Conservation (phyloP, 1,140 invertebrate species). For the Hesperophylax magnus region DNA sequence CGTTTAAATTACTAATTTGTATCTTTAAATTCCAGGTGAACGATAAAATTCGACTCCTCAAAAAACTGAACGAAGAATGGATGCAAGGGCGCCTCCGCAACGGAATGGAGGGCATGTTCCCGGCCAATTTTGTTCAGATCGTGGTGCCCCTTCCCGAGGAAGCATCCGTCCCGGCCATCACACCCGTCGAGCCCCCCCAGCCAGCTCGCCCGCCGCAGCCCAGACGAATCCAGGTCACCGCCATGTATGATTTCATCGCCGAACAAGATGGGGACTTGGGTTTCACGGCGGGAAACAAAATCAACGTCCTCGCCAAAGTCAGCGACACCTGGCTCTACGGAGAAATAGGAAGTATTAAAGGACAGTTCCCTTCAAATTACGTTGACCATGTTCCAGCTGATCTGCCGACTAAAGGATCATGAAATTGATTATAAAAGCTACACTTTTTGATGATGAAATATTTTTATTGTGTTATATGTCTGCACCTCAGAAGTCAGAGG, state of each 20-base stretch:
- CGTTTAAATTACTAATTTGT: not conserved
- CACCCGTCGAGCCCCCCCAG: slow-evolving; percentile 57
- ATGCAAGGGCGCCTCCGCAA: slow-evolving; percentile 76
- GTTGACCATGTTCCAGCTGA: slow-evolving; percentile 74
- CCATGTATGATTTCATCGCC: slow-evolving; percentile 69
- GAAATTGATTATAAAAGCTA: not conserved
- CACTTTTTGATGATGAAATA: too few relatives aligned
- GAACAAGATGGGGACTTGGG: slow-evolving; percentile 66
- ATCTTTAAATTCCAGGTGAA: slow-evolving; percentile 70
- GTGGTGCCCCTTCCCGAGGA: slow-evolving; percentile 75
- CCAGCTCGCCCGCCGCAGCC: slow-evolving; percentile 55
- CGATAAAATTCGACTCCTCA: slow-evolving; percentile 79
- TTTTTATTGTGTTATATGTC: too few relatives aligned
- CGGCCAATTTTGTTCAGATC: slow-evolving; percentile 83
- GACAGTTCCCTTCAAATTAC: slow-evolving; percentile 88
- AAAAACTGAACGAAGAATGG: slow-evolving; percentile 85
- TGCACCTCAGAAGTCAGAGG: too few relatives aligned
- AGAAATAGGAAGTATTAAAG: slow-evolving; percentile 75
- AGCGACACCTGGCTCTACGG: slow-evolving; percentile 89
- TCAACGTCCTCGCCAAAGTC: slow-evolving; percentile 80
- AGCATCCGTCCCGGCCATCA: slow-evolving; percentile 58
- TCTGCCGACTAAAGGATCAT: slow-evolving; percentile 41
- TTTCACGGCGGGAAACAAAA: slow-evolving; percentile 74
- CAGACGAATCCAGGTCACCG: slow-evolving; percentile 60
- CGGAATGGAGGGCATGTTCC: slow-evolving; percentile 84